These are phyloP conservation scores for Suricata suricatta DNA, from an alignment of 2,113 vertebrate genomes.

Conservation along the genomic window DNA sequence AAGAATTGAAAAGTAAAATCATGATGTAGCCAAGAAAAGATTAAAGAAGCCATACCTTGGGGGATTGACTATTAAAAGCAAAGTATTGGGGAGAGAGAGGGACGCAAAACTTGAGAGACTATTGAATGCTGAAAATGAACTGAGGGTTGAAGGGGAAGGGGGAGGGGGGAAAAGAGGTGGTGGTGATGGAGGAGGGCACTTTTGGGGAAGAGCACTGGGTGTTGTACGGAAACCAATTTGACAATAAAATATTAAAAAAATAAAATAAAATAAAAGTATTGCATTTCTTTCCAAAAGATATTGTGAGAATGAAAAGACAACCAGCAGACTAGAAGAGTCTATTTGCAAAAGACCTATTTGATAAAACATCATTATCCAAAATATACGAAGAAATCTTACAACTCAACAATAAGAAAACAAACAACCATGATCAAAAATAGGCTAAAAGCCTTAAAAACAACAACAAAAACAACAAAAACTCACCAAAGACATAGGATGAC, in stretches of 20 bases:
- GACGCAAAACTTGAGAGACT: too few relatives aligned
- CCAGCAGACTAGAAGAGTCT: background rate
- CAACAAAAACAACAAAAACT: background rate
- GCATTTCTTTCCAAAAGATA: background rate
- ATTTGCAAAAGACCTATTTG: background rate
- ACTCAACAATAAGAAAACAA: background rate
- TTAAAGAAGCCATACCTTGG: background rate
- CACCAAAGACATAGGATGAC: background rate
- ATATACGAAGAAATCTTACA: background rate
- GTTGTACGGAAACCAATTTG: too few relatives aligned
- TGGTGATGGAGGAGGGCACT: too few relatives aligned
- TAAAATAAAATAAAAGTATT: too few relatives aligned
- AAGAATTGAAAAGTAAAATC: slow-evolving; percentile 38
- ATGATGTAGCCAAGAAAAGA: background rate
- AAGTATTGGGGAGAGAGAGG: too few relatives aligned
- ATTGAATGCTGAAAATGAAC: too few relatives aligned
- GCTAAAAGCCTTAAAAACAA: background rate
- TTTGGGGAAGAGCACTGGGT: too few relatives aligned
- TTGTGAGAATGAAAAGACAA: background rate
- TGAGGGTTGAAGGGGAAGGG: too few relatives aligned
- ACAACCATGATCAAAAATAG: background rate
- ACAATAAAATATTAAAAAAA: too few relatives aligned
- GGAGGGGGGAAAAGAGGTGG: too few relatives aligned
- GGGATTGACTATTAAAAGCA: background rate
- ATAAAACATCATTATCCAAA: background rate